These are phyloP conservation scores for Columbina picui DNA, from an alignment of 2,113 vertebrate genomes.

Conservation along the genomic window DNA sequence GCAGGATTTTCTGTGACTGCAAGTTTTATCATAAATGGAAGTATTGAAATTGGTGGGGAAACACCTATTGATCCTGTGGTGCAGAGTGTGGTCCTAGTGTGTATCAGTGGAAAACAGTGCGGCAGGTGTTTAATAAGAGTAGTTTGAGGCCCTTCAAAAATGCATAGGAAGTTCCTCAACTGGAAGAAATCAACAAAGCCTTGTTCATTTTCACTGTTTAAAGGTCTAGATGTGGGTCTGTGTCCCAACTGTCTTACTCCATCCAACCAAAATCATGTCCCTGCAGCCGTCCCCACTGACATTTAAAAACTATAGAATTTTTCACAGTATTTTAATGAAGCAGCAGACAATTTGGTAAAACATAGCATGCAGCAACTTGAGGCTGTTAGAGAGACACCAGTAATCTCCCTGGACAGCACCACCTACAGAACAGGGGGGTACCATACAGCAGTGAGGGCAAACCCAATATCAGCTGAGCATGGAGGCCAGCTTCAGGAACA, in stretches of 20 bases:
- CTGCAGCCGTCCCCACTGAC: background rate
- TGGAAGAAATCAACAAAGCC: background rate
- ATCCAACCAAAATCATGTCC: background rate
- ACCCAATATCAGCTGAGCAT: background rate
- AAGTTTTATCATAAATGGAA: background rate
- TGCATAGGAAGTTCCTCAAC: background rate
- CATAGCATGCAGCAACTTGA: fast-evolving
- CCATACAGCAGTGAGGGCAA: background rate
- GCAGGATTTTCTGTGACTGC: background rate
- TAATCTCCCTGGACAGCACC: background rate
- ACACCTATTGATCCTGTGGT: background rate
- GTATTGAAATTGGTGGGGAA: background rate
- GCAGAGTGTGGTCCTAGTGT: background rate
- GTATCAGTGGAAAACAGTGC: background rate
- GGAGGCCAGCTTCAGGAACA: background rate
- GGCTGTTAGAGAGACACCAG: background rate
- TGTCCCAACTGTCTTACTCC: background rate
- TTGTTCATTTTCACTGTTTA: background rate
- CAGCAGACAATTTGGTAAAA: background rate
- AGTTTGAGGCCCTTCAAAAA: background rate
- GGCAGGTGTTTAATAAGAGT: background rate
- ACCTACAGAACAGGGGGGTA: background rate
- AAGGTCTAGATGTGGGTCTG: background rate
- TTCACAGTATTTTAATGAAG: slow-evolving; percentile 7
- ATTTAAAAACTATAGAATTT: background rate